These are phyloP conservation scores for Strigops habroptila DNA, from an alignment of 2,113 vertebrate genomes.

Conservation along the genomic window DNA sequence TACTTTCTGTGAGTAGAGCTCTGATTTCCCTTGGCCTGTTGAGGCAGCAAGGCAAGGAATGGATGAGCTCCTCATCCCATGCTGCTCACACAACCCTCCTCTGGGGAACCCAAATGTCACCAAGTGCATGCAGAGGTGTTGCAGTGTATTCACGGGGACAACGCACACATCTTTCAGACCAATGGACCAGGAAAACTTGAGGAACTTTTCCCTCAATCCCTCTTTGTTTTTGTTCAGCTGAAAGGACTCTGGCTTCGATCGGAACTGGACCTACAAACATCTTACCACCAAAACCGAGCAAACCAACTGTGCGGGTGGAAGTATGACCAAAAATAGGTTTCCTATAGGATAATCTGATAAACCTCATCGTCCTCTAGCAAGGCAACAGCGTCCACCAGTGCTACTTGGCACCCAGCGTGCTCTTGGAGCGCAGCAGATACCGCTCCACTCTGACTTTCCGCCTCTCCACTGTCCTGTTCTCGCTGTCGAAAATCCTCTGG, in stretches of 20 bases:
- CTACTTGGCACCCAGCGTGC: constrained; percentile 75
- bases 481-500: constrained; percentile 84
- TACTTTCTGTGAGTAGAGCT: rapidly evolving
- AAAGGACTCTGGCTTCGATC: constrained; percentile 44
- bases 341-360: constrained; percentile 14
- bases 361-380: constrained; percentile 19
- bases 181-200: not conserved
- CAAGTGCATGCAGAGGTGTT: rapidly evolving
- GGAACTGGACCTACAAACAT: constrained; percentile 24
- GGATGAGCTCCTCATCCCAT: not conserved
- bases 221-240: not conserved
- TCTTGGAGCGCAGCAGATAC: constrained; percentile 89
- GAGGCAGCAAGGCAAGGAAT: not conserved
- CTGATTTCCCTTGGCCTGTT: not conserved
- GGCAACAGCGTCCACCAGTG: constrained; percentile 1
- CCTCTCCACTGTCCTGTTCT: constrained; percentile 74
- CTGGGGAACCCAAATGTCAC: not conserved
- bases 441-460: constrained; percentile 75
- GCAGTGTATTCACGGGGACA: not conserved
- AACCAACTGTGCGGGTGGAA: not conserved
- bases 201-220: not conserved
- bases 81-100: not conserved
- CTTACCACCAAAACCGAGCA: constrained; percentile 26
- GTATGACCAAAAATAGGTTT: constrained; percentile 34
- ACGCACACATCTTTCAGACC: not conserved